phyloP scores from a whole-genome alignment of 2,888 invertebrate species.

The Thymelicus acteon region DNA sequence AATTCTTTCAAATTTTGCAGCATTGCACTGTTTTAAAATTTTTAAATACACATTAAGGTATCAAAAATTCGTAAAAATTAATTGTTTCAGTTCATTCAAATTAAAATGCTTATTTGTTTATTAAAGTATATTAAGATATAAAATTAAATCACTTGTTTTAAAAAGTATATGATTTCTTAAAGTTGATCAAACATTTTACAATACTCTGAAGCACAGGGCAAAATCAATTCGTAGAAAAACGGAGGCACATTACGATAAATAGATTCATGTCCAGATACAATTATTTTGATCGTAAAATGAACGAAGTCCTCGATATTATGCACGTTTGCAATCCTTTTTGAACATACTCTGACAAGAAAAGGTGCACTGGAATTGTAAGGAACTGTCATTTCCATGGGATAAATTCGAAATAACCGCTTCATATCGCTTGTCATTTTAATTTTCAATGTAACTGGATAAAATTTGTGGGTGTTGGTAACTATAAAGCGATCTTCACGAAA shows the following conservation, averaged over 20 bases:
- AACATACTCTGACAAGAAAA: slow-evolving; percentile 60
- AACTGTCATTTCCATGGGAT: slow-evolving; percentile 59
- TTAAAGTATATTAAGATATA: too few relatives aligned
- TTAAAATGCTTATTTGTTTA: too few relatives aligned
- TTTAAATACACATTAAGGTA: too few relatives aligned
- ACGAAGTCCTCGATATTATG: slow-evolving; percentile 54
- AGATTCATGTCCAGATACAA: slow-evolving; percentile 54
- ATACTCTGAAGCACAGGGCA: slow-evolving; percentile 61
- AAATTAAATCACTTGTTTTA: neutral
- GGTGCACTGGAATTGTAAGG: slow-evolving; percentile 48
- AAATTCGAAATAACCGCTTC: slow-evolving; percentile 61
- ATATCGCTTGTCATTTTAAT: slow-evolving; percentile 65
- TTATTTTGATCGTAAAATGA: slow-evolving; percentile 69
- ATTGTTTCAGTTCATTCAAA: too few relatives aligned
- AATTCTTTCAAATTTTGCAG: too few relatives aligned
- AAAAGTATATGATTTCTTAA: neutral
- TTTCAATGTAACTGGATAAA: slow-evolving; percentile 57
- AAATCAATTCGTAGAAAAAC: slow-evolving; percentile 68
- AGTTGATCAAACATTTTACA: slow-evolving; percentile 54
- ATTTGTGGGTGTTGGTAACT: slow-evolving; percentile 61
- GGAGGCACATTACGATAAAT: slow-evolving; percentile 64
- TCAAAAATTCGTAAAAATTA: too few relatives aligned
- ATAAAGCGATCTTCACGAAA: slow-evolving; percentile 59
- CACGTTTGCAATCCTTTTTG: slow-evolving; percentile 45
- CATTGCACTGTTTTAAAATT: too few relatives aligned